These are phyloP conservation scores for Omphaloscelis lunosa DNA, from an alignment of 2,888 invertebrate species.

Conservation along the genomic window DNA sequence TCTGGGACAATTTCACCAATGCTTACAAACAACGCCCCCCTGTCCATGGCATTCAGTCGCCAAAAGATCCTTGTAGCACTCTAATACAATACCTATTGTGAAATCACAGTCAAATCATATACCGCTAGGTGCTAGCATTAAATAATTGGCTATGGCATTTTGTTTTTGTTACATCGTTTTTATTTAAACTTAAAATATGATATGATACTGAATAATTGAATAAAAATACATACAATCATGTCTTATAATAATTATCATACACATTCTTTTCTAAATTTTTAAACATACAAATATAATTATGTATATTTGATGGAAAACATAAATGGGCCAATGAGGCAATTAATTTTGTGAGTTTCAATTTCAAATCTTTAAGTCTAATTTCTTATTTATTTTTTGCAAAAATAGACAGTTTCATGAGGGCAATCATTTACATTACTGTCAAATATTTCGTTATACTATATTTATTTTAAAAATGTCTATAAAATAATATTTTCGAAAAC, in stretches of 20 bases:
- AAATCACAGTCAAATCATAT: not conserved
- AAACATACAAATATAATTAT: not conserved
- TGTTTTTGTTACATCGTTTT: not conserved
- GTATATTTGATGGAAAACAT: not conserved
- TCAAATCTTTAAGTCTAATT: not conserved
- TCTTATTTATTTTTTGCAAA: not conserved
- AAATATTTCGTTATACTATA: not conserved
- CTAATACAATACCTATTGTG: not conserved
- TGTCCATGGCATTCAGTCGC: no score
- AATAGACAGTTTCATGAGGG: not conserved
- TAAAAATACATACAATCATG: constrained; percentile 2
- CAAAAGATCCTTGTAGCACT: not conserved
- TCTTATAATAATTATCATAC: constrained; percentile 23
- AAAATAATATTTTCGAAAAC: constrained; percentile 10
- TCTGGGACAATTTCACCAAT: not conserved
- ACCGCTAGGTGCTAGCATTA: not conserved
- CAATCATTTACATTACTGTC: not conserved
- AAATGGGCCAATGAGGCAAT: not conserved
- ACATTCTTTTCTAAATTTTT: constrained; percentile 5
- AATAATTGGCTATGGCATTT: not conserved
- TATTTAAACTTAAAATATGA: constrained; percentile 31
- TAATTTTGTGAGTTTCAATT: constrained; percentile 7
- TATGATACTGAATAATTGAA: constrained; percentile 42
- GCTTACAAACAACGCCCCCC: not conserved
- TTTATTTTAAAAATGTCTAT: not conserved